A percentile compares a stretch with the other conserved stretches of the same genome.
phyloP scores from a whole-genome alignment of 1,140 invertebrate genomes.

The Helicoverpa armigera region DNA sequence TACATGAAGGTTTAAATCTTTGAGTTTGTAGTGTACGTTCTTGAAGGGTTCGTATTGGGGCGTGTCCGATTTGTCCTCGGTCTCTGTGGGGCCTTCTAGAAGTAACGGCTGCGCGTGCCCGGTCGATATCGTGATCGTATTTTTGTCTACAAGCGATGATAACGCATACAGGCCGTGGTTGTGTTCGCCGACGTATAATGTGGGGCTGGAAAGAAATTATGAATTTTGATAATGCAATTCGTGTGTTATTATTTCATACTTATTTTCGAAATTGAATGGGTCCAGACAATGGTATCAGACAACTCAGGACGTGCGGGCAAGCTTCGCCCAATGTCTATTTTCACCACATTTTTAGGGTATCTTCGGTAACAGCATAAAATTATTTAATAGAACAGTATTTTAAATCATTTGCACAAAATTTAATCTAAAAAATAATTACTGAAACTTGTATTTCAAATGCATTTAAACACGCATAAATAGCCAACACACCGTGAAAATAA shows the following conservation, averaged over 20 bases:
- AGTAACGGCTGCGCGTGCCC: slow-evolving; percentile 88
- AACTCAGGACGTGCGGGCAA: too few species aligned
- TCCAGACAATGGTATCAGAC: too few species aligned
- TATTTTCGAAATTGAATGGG: too few species aligned
- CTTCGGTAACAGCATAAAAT: too few species aligned
- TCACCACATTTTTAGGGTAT: too few species aligned
- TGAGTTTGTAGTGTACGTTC: slow-evolving; percentile 84
- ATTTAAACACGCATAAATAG: slow-evolving; percentile 14
- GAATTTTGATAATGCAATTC: not conserved
- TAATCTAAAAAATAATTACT: not conserved
- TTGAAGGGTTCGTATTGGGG: slow-evolving; percentile 80
- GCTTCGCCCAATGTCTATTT: too few species aligned
- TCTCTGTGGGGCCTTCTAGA: slow-evolving; percentile 89
- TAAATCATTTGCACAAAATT: not conserved
- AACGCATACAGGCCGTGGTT: slow-evolving; percentile 95
- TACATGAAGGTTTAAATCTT: slow-evolving; percentile 79
- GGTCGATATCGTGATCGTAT: slow-evolving; percentile 91
- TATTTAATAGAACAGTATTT: too few species aligned
- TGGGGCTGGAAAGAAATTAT: slow-evolving; percentile 90
- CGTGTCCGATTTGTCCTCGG: slow-evolving; percentile 66
- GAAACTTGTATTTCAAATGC: not conserved
- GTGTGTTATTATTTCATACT: too few species aligned
- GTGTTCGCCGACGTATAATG: slow-evolving; percentile 97
- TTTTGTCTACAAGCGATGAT: slow-evolving; percentile 96
- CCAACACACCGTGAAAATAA: not conserved